These are phyloP conservation scores for Rhinophrynus dorsalis DNA, from an alignment of 2,797 vertebrate genomes.

Conservation along the genomic window DNA sequence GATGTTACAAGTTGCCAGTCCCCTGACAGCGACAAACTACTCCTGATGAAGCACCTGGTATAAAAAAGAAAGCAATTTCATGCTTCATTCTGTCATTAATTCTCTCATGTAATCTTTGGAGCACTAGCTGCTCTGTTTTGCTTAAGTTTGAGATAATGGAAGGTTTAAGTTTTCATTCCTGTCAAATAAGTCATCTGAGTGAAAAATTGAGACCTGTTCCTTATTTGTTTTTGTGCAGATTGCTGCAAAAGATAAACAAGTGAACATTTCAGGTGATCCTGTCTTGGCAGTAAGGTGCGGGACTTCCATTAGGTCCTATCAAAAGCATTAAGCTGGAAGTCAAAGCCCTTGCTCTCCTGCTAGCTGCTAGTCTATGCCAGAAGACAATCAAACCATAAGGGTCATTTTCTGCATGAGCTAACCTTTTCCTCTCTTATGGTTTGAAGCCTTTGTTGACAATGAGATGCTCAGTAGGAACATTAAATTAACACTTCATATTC, in stretches of 20 bases:
- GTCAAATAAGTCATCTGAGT: slow-evolving; percentile 73
- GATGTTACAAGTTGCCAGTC: slow-evolving; percentile 28
- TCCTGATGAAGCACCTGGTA: slow-evolving; percentile 67
- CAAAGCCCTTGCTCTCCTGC: slow-evolving; percentile 72
- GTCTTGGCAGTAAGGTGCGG: slow-evolving; percentile 50
- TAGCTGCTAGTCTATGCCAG: slow-evolving; percentile 74
- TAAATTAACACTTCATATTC: slow-evolving; percentile 86
- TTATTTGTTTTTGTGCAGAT: slow-evolving; percentile 44
- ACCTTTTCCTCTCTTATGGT: slow-evolving; percentile 78
- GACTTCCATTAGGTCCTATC: slow-evolving; percentile 71
- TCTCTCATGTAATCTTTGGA: slow-evolving; percentile 72
- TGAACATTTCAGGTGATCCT: slow-evolving; percentile 60
- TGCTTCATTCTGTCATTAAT: slow-evolving; percentile 74
- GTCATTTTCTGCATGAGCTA: slow-evolving; percentile 90
- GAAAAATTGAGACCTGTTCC: slow-evolving; percentile 55
- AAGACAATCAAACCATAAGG: slow-evolving; percentile 88
- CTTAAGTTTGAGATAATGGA: slow-evolving; percentile 76
- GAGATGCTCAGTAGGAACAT: slow-evolving; percentile 81
- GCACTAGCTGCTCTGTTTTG: slow-evolving; percentile 70
- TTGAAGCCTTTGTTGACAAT: slow-evolving; percentile 69
- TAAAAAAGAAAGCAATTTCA: slow-evolving; percentile 84
- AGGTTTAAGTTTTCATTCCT: slow-evolving; percentile 66
- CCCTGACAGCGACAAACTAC: slow-evolving; percentile 29
- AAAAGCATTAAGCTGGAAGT: slow-evolving; percentile 66
- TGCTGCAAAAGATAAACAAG: slow-evolving; percentile 53